Conservation (phyloP, 2,797 vertebrate genomes). For the Muscicapa striata region DNA sequence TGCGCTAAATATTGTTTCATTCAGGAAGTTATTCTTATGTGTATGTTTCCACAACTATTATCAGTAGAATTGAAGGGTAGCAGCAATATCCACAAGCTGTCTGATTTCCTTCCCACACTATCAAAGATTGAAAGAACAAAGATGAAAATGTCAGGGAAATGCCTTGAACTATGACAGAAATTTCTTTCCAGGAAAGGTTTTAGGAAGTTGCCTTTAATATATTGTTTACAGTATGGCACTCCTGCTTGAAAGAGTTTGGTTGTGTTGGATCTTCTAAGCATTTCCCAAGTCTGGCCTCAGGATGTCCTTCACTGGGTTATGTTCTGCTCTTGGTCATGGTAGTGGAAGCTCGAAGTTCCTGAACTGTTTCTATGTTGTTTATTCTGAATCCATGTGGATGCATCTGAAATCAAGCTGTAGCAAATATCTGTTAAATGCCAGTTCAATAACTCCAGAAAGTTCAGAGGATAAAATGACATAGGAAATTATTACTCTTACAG, state of each 20-base stretch:
- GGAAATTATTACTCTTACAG: background rate
- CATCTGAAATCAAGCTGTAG: background rate
- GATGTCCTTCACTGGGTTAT: background rate
- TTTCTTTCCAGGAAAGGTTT: slow-evolving; percentile 57
- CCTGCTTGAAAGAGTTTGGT: slow-evolving; percentile 3
- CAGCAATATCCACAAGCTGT: slow-evolving; percentile 79
- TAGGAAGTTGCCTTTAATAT: slow-evolving; percentile 64
- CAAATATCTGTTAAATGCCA: background rate
- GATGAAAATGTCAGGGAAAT: slow-evolving; percentile 79
- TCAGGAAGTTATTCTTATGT: slow-evolving; percentile 89
- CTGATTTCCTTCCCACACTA: slow-evolving; percentile 80
- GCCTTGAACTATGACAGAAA: slow-evolving; percentile 72
- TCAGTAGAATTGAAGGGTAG: slow-evolving; percentile 72
- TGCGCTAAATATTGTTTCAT: slow-evolving; percentile 80
- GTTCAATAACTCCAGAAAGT: background rate
- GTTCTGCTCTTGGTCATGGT: background rate
- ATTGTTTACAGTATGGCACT: slow-evolving; percentile 2
- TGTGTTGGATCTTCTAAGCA: slow-evolving; percentile 12
- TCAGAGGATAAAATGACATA: background rate
- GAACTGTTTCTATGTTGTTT: background rate
- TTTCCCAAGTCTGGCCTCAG: background rate
- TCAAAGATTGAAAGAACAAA: slow-evolving; percentile 81
- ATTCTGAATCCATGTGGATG: background rate
- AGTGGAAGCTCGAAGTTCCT: background rate
- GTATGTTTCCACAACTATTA: slow-evolving; percentile 89